phyloP scores from a whole-genome alignment of 35 echinoderm and acorn worm genomes.

The Chiridota heheva region DNA sequence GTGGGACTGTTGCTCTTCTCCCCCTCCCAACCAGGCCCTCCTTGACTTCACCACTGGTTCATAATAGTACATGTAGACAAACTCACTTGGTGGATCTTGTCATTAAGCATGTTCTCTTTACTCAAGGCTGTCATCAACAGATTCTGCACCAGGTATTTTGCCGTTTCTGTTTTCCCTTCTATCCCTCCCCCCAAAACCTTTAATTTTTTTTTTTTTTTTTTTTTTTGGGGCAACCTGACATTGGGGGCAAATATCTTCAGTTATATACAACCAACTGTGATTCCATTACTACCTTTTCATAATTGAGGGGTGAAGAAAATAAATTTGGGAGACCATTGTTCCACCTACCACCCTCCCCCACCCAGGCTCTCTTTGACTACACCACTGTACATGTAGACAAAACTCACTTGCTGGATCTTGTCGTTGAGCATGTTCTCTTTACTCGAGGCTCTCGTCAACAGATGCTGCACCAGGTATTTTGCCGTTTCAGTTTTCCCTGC shows the following conservation, averaged over 20 bases:
- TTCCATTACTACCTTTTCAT: too few relatives aligned
- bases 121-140: constrained; percentile 67
- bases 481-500: constrained; percentile 92
- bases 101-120: constrained; percentile 74
- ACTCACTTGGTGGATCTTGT: constrained; percentile 99
- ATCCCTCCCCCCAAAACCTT: too few relatives aligned
- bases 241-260: too few relatives aligned
- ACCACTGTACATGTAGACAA: background rate
- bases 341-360: background rate
- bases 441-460: constrained; percentile 68
- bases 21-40: too few relatives aligned
- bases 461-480: constrained; percentile 90
- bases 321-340: too few relatives aligned
- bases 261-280: too few relatives aligned
- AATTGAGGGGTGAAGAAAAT: too few relatives aligned
- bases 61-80: too few relatives aligned
- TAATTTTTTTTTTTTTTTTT: too few relatives aligned
- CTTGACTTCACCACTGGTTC: too few relatives aligned
- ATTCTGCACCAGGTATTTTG: constrained; percentile 90
- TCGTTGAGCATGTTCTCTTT: constrained; percentile 79
- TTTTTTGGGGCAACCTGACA: too few relatives aligned
- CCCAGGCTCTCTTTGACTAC: background rate
- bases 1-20: too few relatives aligned
- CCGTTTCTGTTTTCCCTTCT: constrained; percentile 95
- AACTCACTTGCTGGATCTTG: constrained; percentile 89